Conservation (phyloP, 1,140 invertebrate species). For the Theocolax elegans region DNA sequence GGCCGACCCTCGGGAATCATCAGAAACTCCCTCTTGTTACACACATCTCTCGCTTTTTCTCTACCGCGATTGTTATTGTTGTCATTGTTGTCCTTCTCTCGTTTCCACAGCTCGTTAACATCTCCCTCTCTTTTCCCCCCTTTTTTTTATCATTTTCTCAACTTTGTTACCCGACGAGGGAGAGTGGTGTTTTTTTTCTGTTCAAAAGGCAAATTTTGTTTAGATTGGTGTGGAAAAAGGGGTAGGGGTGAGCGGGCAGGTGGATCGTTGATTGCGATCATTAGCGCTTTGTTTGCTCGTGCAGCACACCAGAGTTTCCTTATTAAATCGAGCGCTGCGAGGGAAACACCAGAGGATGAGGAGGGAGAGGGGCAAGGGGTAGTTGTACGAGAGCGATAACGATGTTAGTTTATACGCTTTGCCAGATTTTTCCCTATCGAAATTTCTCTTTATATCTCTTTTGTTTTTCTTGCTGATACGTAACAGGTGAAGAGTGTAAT, state of each 20-base stretch:
- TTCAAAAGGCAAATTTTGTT: not conserved
- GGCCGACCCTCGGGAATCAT: constrained; percentile 44
- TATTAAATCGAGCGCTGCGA: constrained; percentile 35
- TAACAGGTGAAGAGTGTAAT: no score
- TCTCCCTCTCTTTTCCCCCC: constrained; percentile 29
- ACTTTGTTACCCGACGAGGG: no score
- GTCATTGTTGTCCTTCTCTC: constrained; percentile 47
- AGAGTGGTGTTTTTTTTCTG: no score
- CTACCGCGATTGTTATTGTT: constrained; percentile 41
- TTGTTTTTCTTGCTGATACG: no score
- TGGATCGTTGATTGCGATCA: constrained; percentile 32
- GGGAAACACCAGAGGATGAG: constrained; percentile 1
- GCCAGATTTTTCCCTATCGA: no score
- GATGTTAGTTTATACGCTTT: constrained; percentile 3
- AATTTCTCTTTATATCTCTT: no score
- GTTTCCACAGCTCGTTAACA: constrained; percentile 10
- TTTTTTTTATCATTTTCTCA: not conserved
- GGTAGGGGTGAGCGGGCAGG: no score
- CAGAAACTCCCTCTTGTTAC: constrained; percentile 24
- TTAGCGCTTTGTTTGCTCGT: constrained; percentile 29
- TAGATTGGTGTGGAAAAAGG: not conserved
- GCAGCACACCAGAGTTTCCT: constrained; percentile 12
- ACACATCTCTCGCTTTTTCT: no score
- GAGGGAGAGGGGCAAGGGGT: not conserved
- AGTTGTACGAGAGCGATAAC: constrained; percentile 17